Evolutionary conservation across 2,113 vertebrate species (phyloP), one percentile per base, ranked within the genome.

Genomic region (Mugil cephalus): DNA sequence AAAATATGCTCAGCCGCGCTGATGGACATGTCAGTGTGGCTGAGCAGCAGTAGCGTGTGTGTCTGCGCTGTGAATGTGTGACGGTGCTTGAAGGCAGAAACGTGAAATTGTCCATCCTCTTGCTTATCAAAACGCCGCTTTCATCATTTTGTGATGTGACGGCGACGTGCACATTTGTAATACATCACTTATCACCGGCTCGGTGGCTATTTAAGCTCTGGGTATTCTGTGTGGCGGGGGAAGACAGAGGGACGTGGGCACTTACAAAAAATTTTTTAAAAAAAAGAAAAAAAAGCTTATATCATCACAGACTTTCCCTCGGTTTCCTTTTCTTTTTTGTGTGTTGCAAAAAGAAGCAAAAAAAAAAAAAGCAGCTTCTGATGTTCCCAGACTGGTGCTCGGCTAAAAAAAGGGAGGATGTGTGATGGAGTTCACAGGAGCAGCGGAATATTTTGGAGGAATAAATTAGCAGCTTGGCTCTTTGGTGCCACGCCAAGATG

Each of bases 391-490:
- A 11, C 55, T 67, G 70, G 70, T 51, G 3, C 14, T 47, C 9
- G 3, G 19, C 15, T 13, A 18, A 39, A 34, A 30, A 62, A 34
- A 47, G 42, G 38, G 43, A 34, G 55, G 61, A 47, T 36, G 78
- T 60, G 48, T 50, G 65, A 71, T 55, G 69, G 58, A 61, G 80
- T 82, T 79, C 72, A 74, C 70, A 84, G 63, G 40, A 80, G 62
- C 83, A 54, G 66, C 18, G 1, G 60, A 65, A 86, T 70, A 48
- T 84, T 86, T 72, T 56, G 54, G 66, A 75, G 58, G 68, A 74
- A 85, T 79, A 77, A 81, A 83, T 78, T 83, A 80, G 74, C 81
- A 79, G 77, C 74, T 74, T 53, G 59, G 68, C 42, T 77, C 71
- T 79, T 69, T 79, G 81, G 83, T 82, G 73, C 11, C 8, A 0